These are phyloP conservation scores for Simalia tracyae DNA, from an alignment of 2,797 vertebrate genomes.

Conservation along the genomic window DNA sequence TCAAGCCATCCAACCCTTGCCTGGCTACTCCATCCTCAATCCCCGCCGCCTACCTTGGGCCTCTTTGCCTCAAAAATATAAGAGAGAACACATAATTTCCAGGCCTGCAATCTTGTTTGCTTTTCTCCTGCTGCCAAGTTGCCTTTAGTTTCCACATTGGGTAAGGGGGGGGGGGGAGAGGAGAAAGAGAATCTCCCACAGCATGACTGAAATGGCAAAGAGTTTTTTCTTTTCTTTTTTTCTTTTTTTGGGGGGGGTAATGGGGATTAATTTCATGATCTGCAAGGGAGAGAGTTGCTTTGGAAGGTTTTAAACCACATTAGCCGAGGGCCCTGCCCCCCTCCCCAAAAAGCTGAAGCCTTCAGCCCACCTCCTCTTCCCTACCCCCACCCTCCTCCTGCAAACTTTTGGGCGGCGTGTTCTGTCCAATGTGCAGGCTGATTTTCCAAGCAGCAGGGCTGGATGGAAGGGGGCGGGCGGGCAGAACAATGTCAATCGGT, in stretches of 20 bases:
- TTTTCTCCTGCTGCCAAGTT: neutral
- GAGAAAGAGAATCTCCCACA: neutral
- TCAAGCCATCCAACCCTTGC: neutral
- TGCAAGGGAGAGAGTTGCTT: neutral
- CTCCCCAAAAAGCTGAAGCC: no score
- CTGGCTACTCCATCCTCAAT: neutral
- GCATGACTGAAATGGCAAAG: neutral
- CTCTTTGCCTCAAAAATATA: neutral
- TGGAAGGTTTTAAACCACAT: neutral
- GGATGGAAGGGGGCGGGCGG: neutral
- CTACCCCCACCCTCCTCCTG: neutral
- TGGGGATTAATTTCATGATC: neutral
- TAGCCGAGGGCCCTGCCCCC: neutral
- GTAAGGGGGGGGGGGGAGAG: no score
- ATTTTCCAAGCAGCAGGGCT: neutral
- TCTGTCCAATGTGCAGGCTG: neutral
- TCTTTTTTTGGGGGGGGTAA: neutral
- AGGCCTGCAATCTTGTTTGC: neutral
- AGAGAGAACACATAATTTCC: slow-evolving; percentile 9
- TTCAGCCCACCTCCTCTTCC: neutral
- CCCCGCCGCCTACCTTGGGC: neutral
- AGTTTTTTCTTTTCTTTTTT: neutral
- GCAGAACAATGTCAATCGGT: slow-evolving; percentile 1
- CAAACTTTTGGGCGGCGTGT: neutral
- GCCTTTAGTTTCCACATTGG: neutral